Conservation (phyloP, 2,888 invertebrate species). For the Pterostichus madidus region DNA sequence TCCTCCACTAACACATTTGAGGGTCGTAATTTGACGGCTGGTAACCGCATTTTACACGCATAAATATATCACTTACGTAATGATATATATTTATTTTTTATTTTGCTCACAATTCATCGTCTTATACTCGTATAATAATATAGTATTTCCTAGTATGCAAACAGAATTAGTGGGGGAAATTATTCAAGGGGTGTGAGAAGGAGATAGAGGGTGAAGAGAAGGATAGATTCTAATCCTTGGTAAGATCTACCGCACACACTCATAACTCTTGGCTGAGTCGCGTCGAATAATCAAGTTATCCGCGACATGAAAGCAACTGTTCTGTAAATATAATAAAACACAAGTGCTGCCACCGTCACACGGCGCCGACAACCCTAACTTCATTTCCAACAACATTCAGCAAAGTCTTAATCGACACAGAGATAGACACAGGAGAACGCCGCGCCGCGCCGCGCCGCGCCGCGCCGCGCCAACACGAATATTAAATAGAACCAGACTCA, state of each 20-base stretch:
- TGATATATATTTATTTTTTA: no score
- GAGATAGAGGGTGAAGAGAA: not conserved
- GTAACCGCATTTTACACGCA: no score
- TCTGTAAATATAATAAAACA: slow-evolving; percentile 54
- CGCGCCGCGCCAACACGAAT: not conserved
- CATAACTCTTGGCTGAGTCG: slow-evolving; percentile 24
- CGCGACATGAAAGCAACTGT: slow-evolving; percentile 47
- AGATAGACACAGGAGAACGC: no score
- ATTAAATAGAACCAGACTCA: not conserved
- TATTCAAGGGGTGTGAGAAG: no score
- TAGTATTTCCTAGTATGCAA: no score
- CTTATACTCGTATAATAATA: no score
- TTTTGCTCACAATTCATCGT: no score
- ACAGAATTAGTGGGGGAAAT: no score
- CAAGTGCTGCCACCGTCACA: slow-evolving; percentile 17
- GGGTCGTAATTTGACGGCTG: no score
- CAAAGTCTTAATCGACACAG: not conserved
- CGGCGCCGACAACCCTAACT: slow-evolving; percentile 20
- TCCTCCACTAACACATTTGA: no score
- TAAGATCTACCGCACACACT: slow-evolving; percentile 36
- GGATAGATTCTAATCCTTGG: slow-evolving; percentile 14
- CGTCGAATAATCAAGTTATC: slow-evolving; percentile 38
- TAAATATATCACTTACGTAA: no score
- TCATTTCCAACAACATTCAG: slow-evolving; percentile 12
- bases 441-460: no score